phyloP scores from a whole-genome alignment of 2,797 vertebrate species.

The Gorsachius magnificus region DNA sequence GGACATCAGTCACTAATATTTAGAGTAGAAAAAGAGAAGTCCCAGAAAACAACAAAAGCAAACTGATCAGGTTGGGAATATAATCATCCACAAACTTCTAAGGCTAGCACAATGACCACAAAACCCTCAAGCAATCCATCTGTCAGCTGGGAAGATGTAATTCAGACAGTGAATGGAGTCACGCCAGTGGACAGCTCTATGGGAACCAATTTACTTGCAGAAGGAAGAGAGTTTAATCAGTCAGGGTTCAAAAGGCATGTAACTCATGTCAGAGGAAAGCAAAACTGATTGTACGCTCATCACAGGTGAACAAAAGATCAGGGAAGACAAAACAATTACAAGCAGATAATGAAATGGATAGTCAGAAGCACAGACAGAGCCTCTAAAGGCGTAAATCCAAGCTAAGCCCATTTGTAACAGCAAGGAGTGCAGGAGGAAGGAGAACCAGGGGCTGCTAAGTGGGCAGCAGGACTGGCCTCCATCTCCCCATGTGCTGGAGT shows the following conservation, averaged over 20 bases:
- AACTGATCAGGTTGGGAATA: neutral
- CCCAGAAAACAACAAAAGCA: neutral
- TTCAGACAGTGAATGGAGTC: neutral
- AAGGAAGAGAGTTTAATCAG: slow-evolving; percentile 45
- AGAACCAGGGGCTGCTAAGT: neutral
- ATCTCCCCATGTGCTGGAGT: neutral
- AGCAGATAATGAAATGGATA: slow-evolving; percentile 32
- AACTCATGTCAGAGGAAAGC: slow-evolving; percentile 39
- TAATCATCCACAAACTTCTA: neutral
- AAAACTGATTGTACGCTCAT: slow-evolving; percentile 27
- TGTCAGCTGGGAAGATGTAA: slow-evolving; percentile 6
- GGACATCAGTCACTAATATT: neutral
- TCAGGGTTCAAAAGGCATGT: slow-evolving; percentile 33
- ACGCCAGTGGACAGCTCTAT: neutral
- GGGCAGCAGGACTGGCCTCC: neutral
- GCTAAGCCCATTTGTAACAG: neutral
- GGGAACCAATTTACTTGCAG: slow-evolving; percentile 35
- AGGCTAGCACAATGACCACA: neutral
- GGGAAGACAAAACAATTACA: slow-evolving; percentile 52
- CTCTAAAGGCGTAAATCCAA: neutral
- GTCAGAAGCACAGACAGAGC: neutral
- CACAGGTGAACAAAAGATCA: slow-evolving; percentile 50
- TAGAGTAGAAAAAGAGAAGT: neutral
- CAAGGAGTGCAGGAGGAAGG: neutral
- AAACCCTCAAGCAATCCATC: neutral